phyloP scores from a whole-genome alignment of 2,113 vertebrate genomes.

The Acrocephalus arundinaceus region DNA sequence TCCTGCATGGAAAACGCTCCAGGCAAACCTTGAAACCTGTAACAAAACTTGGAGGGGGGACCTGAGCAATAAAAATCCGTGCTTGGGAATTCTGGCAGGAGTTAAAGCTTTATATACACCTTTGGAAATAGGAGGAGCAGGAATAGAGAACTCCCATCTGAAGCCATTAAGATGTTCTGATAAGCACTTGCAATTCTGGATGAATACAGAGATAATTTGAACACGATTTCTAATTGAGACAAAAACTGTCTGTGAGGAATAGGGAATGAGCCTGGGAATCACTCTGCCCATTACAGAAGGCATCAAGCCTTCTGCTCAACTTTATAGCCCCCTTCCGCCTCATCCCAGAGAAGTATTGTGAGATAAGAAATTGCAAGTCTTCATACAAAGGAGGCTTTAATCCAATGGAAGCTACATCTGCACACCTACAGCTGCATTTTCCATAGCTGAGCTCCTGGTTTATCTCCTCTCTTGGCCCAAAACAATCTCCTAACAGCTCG shows the following conservation, averaged over 20 bases:
- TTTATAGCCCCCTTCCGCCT: neutral
- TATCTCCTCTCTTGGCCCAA: neutral
- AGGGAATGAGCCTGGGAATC: neutral
- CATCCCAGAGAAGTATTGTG: neutral
- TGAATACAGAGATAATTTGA: neutral
- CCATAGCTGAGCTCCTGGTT: neutral
- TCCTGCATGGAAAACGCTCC: neutral
- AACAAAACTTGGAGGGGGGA: neutral
- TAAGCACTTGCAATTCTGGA: neutral
- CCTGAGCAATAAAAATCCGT: neutral
- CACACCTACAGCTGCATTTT: neutral
- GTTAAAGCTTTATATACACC: rapidly evolving
- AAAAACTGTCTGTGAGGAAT: neutral
- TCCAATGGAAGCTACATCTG: neutral
- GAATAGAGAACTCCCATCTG: neutral
- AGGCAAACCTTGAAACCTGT: neutral
- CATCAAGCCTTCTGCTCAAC: neutral
- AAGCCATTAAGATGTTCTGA: neutral
- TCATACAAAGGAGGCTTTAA: neutral
- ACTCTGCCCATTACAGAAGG: neutral
- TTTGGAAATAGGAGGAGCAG: neutral
- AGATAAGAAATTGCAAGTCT: conserved; percentile 19
- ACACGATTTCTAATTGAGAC: neutral
- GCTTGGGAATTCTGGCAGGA: neutral
- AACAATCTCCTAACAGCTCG: neutral